These are phyloP conservation scores for Pogoniulus pusillus DNA, from an alignment of 2,797 vertebrate genomes.

Conservation along the genomic window DNA sequence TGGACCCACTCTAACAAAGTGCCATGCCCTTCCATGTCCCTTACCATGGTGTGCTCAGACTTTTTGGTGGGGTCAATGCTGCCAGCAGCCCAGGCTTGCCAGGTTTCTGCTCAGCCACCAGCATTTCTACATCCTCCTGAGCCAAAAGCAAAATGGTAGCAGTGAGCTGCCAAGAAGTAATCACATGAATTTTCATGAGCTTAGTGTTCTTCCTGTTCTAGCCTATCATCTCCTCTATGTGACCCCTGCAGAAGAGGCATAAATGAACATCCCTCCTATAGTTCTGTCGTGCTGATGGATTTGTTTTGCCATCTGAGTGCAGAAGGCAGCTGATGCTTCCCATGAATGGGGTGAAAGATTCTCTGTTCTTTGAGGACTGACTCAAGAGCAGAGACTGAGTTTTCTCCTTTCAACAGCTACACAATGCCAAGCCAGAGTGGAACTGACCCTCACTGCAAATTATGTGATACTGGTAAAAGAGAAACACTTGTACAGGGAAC, in stretches of 20 bases:
- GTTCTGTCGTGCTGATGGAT: slow-evolving; percentile 11
- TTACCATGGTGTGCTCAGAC: neutral
- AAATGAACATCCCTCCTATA: slow-evolving; percentile 3
- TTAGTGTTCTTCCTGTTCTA: fast-evolving
- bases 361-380: slow-evolving; percentile 1
- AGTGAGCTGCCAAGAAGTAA: slow-evolving; percentile 11
- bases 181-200: slow-evolving; percentile 47
- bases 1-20: no score
- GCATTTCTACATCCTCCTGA: neutral
- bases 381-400: neutral
- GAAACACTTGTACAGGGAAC: neutral
- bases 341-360: neutral
- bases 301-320: slow-evolving; percentile 17
- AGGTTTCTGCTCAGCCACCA: neutral
- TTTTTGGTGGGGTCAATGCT: neutral
- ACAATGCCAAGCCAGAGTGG: neutral
- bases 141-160: neutral
- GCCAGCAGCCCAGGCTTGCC: neutral
- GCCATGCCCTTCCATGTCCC: no score
- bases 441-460: slow-evolving; percentile 18
- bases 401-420: neutral
- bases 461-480: neutral
- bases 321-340: neutral
- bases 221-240: neutral
- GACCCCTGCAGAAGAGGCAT: slow-evolving; percentile 7